Percentiles rank a stretch among this genome's conserved stretches.
These are phyloP conservation scores for Lycophotia porphyrea DNA, from an alignment of 2,888 invertebrate genomes.

Conservation along the genomic window DNA sequence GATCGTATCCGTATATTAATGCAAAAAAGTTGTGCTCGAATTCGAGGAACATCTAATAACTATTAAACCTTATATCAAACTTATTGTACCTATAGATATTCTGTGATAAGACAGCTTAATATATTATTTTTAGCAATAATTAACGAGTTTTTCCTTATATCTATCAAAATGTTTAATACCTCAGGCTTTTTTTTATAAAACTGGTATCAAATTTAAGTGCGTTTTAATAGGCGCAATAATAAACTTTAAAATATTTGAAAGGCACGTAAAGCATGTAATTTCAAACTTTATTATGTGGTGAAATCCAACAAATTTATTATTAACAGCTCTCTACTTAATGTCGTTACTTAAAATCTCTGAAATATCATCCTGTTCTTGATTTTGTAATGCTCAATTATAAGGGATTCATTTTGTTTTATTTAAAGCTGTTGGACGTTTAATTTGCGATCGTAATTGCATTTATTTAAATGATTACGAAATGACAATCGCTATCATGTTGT, in stretches of 20 bases:
- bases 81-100: conserved; percentile 43
- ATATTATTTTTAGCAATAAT: conserved; percentile 31
- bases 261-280: conserved; percentile 71
- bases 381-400: conserved; percentile 63
- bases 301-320: conserved; percentile 74
- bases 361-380: conserved; percentile 64
- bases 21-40: conserved; percentile 47
- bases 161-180: conserved; percentile 37
- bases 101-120: conserved; percentile 40
- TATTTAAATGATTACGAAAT: conserved; percentile 72
- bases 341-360: conserved; percentile 64
- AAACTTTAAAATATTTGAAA: conserved; percentile 73
- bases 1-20: conserved; percentile 57
- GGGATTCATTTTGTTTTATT: conserved; percentile 70
- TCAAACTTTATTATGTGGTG: conserved; percentile 76
- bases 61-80: conserved; percentile 42
- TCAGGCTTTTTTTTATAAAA: conserved; percentile 49
- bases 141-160: conserved; percentile 38
- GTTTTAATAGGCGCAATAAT: conserved; percentile 78
- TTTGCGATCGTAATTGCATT: conserved; percentile 78
- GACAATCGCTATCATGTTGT: conserved; percentile 59
- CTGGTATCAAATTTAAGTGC: conserved; percentile 75
- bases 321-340: conserved; percentile 65
- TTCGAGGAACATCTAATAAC: conserved; percentile 26
- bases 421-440: conserved; percentile 72